Evolutionary conservation across 2,888 invertebrate genomes (phyloP).

Genomic region (Chouioia cunea): DNA sequence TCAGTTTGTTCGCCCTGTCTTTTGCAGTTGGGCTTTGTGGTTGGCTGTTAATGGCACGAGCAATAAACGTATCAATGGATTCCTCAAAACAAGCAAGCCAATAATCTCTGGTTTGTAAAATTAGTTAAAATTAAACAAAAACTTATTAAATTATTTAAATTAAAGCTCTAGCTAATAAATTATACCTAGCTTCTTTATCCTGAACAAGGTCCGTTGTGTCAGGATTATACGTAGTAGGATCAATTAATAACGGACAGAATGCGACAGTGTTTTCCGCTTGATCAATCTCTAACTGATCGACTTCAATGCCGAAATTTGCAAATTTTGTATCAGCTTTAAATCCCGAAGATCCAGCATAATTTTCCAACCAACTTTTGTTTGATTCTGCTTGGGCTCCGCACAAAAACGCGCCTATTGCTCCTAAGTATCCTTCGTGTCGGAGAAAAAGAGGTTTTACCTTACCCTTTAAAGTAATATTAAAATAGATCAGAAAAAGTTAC

Average conservation of each 20-base stretch:
- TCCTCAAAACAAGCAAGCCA: constrained; percentile 94
- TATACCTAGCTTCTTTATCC: constrained; percentile 83
- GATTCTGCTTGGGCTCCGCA: constrained; percentile 74
- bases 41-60: constrained; percentile 84
- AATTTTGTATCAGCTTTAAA: constrained; percentile 70
- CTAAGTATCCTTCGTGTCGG: constrained; percentile 79
- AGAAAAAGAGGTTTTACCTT: constrained; percentile 77
- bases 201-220: constrained; percentile 91
- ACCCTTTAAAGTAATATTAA: constrained; percentile 62
- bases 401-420: constrained; percentile 79
- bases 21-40: constrained; percentile 81
- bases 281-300: constrained; percentile 67
- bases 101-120: constrained; percentile 72
- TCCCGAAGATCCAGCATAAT: constrained; percentile 77
- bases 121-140: neutral
- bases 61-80: constrained; percentile 86
- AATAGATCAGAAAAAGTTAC: constrained; percentile 13
- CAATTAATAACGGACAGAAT: constrained; percentile 81
- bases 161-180: constrained; percentile 50
- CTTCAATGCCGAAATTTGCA: constrained; percentile 64
- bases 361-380: constrained; percentile 76
- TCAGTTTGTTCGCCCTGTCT: constrained; percentile 85
- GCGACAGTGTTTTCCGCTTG: constrained; percentile 71
- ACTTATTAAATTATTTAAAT: constrained; percentile 9
- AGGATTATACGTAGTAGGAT: constrained; percentile 86